A percentile compares a stretch with the other conserved stretches of the same genome.
These are phyloP conservation scores for Drepana falcataria DNA, from an alignment of 2,888 invertebrate genomes.

Conservation along the genomic window DNA sequence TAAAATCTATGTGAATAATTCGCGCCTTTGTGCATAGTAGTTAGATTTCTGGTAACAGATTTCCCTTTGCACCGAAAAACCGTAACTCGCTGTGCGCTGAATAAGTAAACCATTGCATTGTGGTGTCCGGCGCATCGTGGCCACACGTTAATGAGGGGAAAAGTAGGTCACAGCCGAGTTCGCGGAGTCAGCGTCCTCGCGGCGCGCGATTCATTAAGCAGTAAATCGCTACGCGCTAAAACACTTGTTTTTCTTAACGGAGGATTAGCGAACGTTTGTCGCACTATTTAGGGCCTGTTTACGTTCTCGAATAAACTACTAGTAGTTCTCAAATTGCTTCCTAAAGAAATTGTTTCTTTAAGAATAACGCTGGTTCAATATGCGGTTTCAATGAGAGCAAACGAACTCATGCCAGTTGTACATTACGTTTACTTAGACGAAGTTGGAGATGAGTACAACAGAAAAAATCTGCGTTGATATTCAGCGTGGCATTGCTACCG, in stretches of 20 bases:
- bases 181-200: conserved; percentile 22
- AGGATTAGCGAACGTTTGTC: background rate
- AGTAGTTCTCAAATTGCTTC: background rate
- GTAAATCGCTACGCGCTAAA: conserved; percentile 18
- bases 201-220: conserved; percentile 22
- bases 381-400: too few relatives aligned
- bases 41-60: conserved; percentile 13
- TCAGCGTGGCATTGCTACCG: too few relatives aligned
- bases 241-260: conserved; percentile 2
- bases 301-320: background rate
- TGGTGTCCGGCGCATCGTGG: conserved; percentile 52
- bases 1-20: conserved; percentile 20
- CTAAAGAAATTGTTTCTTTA: too few relatives aligned
- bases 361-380: too few relatives aligned
- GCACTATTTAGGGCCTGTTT: background rate
- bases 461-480: too few relatives aligned
- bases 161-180: conserved; percentile 43
- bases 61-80: conserved; percentile 25
- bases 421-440: too few relatives aligned
- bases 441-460: too few relatives aligned
- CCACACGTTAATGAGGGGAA: conserved; percentile 61
- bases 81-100: conserved; percentile 25
- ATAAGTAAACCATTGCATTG: conserved; percentile 56
- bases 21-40: conserved; percentile 14
- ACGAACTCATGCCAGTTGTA: too few relatives aligned